Conservation (phyloP, 2,888 invertebrate genomes). For the Caenorhabditis sp. region DNA sequence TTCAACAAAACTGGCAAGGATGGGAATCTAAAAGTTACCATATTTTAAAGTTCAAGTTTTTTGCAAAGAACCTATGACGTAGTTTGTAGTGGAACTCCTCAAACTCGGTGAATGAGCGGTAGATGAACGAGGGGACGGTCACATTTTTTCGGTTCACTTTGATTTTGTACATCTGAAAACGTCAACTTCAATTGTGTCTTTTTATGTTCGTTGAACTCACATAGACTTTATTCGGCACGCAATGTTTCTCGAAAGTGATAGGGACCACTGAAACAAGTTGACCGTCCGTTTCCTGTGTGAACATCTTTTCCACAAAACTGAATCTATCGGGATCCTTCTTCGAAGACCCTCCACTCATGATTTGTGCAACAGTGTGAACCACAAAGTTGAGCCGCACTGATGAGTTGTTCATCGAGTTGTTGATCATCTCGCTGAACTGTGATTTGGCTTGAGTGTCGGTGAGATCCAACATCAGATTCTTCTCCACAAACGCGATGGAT, state of each 20-base stretch:
- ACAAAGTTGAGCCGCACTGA: constrained; percentile 97
- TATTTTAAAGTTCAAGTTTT: too few species aligned
- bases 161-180: constrained; percentile 79
- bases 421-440: constrained; percentile 87
- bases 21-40: constrained; percentile 61
- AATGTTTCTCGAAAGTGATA: constrained; percentile 93
- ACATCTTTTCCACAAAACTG: constrained; percentile 95
- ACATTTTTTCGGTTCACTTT: constrained; percentile 73
- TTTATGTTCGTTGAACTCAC: constrained; percentile 86
- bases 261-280: constrained; percentile 91
- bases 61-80: constrained; percentile 89
- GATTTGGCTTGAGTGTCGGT: constrained; percentile 95
- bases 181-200: background rate
- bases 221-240: constrained; percentile 97
- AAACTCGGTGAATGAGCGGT: constrained; percentile 97
- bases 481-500: constrained; percentile 94
- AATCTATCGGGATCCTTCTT: constrained; percentile 86
- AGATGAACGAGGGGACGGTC: constrained; percentile 88
- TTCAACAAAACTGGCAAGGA: constrained; percentile 54
- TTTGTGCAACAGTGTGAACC: constrained; percentile 93
- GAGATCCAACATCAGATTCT: constrained; percentile 91
- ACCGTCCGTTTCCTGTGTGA: constrained; percentile 94
- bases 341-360: constrained; percentile 59
- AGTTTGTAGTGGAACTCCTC: constrained; percentile 96
- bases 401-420: constrained; percentile 72